Percentiles rank a stretch among this genome's conserved stretches.
phyloP scores from a whole-genome alignment of 2,888 invertebrate genomes.

The Pogonocherus hispidulus region DNA sequence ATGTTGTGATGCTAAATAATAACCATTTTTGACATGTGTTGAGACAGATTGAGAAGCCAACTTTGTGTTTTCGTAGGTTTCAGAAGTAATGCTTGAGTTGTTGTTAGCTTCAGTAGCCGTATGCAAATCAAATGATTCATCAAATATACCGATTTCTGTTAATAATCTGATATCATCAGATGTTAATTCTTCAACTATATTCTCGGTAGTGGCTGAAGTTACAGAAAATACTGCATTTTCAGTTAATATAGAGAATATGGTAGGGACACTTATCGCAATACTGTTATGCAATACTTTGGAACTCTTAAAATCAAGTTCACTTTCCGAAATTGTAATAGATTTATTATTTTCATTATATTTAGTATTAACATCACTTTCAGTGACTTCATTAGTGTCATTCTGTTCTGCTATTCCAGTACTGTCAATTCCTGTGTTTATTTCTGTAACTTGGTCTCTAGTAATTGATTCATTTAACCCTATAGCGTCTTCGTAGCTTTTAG shows the following conservation, averaged over 20 bases:
- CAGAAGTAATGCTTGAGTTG: neutral
- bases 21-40: conserved; percentile 27
- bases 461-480: too few relatives aligned
- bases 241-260: too few relatives aligned
- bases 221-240: too few relatives aligned
- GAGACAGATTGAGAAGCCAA: conserved; percentile 24
- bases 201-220: neutral
- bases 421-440: too few relatives aligned
- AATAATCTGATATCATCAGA: neutral
- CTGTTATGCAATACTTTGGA: too few relatives aligned
- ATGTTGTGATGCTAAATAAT: conserved; percentile 14
- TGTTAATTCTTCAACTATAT: neutral
- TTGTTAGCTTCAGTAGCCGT: neutral
- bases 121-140: neutral
- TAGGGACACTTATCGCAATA: too few relatives aligned
- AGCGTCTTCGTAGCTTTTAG: too few relatives aligned
- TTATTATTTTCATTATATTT: too few relatives aligned
- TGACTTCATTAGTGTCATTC: neutral
- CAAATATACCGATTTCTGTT: neutral
- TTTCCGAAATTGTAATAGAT: too few relatives aligned
- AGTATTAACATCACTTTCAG: neutral
- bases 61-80: neutral
- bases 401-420: neutral
- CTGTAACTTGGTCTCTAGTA: too few relatives aligned
- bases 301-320: too few relatives aligned